Percentiles rank a stretch among this genome's conserved stretches.
These are phyloP conservation scores for Muscicapa adusta DNA, from an alignment of 2,113 vertebrate genomes.

Conservation along the genomic window DNA sequence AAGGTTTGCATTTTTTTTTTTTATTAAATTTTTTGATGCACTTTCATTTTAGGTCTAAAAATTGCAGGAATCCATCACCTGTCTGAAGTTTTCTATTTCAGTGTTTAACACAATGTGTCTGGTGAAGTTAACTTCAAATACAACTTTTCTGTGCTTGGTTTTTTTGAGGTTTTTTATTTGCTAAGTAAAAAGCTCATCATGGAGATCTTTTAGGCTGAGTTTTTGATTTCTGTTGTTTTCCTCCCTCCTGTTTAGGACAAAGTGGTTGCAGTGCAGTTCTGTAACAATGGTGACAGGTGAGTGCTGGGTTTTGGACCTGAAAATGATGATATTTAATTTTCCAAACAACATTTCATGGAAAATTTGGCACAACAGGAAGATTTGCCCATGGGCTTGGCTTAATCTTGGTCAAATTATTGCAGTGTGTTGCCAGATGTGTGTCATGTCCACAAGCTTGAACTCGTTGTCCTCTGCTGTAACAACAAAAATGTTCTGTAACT, in stretches of 20 bases:
- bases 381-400: neutral
- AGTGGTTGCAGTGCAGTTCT: conserved; percentile 95
- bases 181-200: neutral
- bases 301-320: neutral
- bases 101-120: neutral
- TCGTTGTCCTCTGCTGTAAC: neutral
- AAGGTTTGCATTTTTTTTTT: neutral
- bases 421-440: neutral
- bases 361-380: neutral
- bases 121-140: neutral
- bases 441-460: neutral
- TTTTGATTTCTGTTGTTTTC: neutral
- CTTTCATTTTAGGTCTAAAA: neutral
- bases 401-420: neutral
- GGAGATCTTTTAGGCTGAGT: neutral
- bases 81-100: neutral
- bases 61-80: neutral
- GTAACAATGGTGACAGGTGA: conserved; percentile 95
- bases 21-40: neutral
- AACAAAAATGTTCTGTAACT: neutral
- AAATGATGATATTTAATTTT: neutral
- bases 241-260: conserved; percentile 81
- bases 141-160: neutral
- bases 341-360: neutral
- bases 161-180: neutral